phyloP scores from a whole-genome alignment of 2,888 invertebrate genomes.

The Mamestra brassicae region DNA sequence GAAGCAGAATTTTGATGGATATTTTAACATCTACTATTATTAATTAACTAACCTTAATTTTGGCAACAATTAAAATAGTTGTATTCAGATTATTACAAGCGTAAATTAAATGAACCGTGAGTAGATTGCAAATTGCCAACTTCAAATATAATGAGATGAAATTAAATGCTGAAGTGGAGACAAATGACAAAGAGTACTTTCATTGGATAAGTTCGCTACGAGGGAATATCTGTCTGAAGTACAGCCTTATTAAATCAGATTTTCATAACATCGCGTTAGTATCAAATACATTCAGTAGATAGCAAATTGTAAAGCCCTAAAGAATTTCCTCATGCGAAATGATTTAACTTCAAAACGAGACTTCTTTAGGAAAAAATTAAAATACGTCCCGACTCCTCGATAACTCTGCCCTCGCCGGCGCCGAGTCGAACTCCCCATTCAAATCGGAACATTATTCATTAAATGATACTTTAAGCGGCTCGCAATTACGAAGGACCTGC shows the following conservation, averaged over 20 bases:
- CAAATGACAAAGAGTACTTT: conserved; percentile 50
- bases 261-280: conserved; percentile 75
- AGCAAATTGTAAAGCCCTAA: conserved; percentile 81
- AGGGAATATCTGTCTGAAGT: conserved; percentile 52
- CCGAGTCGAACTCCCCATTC: conserved; percentile 76
- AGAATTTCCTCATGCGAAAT: conserved; percentile 84
- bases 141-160: conserved; percentile 40
- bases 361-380: conserved; percentile 80
- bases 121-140: conserved; percentile 38
- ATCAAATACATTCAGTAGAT: conserved; percentile 74
- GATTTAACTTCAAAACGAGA: conserved; percentile 84
- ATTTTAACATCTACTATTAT: not conserved
- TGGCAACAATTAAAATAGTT: conserved; percentile 12
- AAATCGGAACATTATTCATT: conserved; percentile 84
- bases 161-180: conserved; percentile 54
- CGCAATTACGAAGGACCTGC: conserved; percentile 83
- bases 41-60: conserved; percentile 8
- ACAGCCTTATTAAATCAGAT: conserved; percentile 72
- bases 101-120: conserved; percentile 28
- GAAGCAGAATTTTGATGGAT: not conserved
- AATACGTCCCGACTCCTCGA: conserved; percentile 77
- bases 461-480: conserved; percentile 86
- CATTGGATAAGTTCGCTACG: conserved; percentile 41
- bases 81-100: not conserved
- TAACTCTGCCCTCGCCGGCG: conserved; percentile 78